Evolutionary conservation across 2,888 invertebrate genomes (phyloP).

Genomic region (Automeris io): DNA sequence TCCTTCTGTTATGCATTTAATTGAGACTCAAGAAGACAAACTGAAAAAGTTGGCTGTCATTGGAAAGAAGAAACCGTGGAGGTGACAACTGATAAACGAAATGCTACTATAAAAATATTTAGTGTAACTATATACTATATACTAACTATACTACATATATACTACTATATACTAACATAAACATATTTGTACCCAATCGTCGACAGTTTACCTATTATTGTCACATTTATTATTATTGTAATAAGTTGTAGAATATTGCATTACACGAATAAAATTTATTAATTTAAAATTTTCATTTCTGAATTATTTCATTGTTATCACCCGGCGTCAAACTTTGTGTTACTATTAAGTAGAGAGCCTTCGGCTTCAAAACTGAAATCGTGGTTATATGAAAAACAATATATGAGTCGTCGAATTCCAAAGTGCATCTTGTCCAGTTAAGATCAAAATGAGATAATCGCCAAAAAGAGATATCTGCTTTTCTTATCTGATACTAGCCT

Average conservation of each 20-base stretch:
- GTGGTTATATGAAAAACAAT: too few relatives aligned
- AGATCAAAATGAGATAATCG: too few relatives aligned
- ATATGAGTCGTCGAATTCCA: too few relatives aligned
- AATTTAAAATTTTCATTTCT: constrained; percentile 9
- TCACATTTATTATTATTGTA: constrained; percentile 20
- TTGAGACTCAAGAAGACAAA: constrained; percentile 7
- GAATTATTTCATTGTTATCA: too few relatives aligned
- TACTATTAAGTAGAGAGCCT: too few relatives aligned
- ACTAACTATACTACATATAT: too few relatives aligned
- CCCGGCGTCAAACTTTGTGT: too few relatives aligned
- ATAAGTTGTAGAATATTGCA: constrained; percentile 32
- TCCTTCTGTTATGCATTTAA: constrained; percentile 26
- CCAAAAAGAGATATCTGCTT: too few relatives aligned
- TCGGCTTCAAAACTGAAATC: too few relatives aligned
- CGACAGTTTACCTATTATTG: constrained; percentile 16
- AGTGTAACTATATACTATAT: too few relatives aligned
- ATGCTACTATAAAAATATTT: not conserved
- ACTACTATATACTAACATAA: not conserved
- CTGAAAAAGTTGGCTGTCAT: not conserved
- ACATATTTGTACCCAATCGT: not conserved
- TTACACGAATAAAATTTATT: constrained; percentile 23
- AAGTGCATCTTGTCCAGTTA: too few relatives aligned
- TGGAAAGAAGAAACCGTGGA: constrained; percentile 27
- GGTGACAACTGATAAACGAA: constrained; percentile 20
- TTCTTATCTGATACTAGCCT: too few relatives aligned